These are phyloP conservation scores for Phaonia tiefii DNA, from an alignment of 2,888 invertebrate species.

Conservation along the genomic window DNA sequence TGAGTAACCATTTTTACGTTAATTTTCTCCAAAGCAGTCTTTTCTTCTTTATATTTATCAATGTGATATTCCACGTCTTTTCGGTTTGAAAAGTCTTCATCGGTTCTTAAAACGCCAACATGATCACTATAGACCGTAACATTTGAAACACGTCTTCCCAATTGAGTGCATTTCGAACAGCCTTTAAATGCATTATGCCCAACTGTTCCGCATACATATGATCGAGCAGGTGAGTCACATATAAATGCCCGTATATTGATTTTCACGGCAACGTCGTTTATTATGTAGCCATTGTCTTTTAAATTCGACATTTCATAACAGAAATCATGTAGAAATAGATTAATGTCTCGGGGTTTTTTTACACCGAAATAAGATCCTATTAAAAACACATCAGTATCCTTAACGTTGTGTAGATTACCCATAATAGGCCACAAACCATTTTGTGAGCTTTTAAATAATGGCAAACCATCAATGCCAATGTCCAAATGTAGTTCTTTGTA, in stretches of 20 bases:
- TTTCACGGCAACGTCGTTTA: constrained; percentile 25
- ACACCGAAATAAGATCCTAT: constrained; percentile 42
- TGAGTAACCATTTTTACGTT: background rate
- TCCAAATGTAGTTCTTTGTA: constrained; percentile 12
- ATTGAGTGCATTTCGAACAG: constrained; percentile 46
- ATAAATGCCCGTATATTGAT: constrained; percentile 40
- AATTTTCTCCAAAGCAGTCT: background rate
- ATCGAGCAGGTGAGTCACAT: constrained; percentile 48
- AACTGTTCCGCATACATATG: constrained; percentile 41
- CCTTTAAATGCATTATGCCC: constrained; percentile 39
- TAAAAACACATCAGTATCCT: constrained; percentile 35
- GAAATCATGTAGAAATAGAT: constrained; percentile 25
- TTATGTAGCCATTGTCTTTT: constrained; percentile 33
- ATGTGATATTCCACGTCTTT: background rate
- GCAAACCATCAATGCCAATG: constrained; percentile 31
- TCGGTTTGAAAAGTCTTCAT: background rate
- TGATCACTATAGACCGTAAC: constrained; percentile 5
- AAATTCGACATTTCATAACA: constrained; percentile 34
- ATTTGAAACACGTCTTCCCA: background rate
- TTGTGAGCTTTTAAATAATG: constrained; percentile 39
- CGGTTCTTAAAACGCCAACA: background rate
- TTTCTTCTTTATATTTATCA: background rate
- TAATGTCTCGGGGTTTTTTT: constrained; percentile 22
- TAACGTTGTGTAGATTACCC: constrained; percentile 8
- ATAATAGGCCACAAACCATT: constrained; percentile 40